Base-by-base conservation (phyloP, 2,113 vertebrate genomes). In the Sylvietta virens region DNA sequence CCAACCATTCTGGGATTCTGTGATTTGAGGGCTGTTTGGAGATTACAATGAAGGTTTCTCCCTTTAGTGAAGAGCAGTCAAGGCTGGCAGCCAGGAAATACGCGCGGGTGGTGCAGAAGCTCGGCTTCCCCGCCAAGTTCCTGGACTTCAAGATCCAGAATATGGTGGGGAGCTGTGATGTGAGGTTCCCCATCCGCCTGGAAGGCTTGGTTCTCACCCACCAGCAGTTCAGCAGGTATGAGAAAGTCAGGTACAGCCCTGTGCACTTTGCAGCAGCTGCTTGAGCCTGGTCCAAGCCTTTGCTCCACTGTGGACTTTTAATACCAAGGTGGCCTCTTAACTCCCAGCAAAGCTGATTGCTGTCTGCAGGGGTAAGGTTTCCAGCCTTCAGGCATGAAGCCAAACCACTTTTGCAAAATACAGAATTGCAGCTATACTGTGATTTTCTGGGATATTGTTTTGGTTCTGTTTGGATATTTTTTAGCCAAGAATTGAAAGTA, bases 71-170 rank as follows among this genome's bases (percentile, higher is more conserved):
- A 90, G 99, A 99, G 83, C 98, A 99, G 93, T 99, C 99, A 0
- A 98, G 99, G 27, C 98, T 99, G 6, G 99, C 99, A 15, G 99
- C 99, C 8, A 98, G 99, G 91, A 99, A 99, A 70, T 99, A 99
- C 0, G 99, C 99, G 0, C 98, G 99, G 0, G 98, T 99, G 95
- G 98, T 99, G 27, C 99, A 99, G 98, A 99, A 99, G 92, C 98
- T 99, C 1, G 99, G 99, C 2, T 99, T 99, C 83, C 98, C 99
- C 2, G 99, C 99, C 81, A 99, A 98, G 93, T 99, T 99, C 96
- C 96, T 99, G 50, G 99, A 99, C 96, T 99, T 99, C 95, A 99
- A 99, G 97, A 99, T 99, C 90, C 99, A 99, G 98, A 99, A 99
- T 93, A 99, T 99, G 98, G 99, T 99, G 94, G 99, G 98, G 48